These are phyloP conservation scores for Andrena dorsata DNA, from an alignment of 2,888 invertebrate genomes.

Conservation along the genomic window DNA sequence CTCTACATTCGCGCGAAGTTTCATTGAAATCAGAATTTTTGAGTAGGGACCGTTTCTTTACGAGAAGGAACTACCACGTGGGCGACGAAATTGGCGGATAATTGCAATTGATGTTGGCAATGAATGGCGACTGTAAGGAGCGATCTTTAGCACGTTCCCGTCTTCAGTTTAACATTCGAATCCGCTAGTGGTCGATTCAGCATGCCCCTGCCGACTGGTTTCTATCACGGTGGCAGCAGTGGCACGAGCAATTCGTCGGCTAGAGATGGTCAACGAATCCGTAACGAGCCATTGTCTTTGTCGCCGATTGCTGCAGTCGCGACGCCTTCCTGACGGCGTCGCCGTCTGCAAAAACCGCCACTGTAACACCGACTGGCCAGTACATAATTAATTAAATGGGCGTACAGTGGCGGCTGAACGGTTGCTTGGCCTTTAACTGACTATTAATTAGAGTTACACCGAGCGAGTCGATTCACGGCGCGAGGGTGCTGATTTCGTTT, in stretches of 20 bases:
- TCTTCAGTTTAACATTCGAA: slow-evolving; percentile 42
- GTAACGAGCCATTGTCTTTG: slow-evolving; percentile 72
- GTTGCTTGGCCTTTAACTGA: slow-evolving; percentile 69
- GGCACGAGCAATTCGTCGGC: slow-evolving; percentile 62
- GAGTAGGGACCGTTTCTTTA: neutral
- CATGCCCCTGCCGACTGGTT: slow-evolving; percentile 65
- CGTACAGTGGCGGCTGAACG: slow-evolving; percentile 74
- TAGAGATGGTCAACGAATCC: slow-evolving; percentile 63
- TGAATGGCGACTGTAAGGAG: neutral
- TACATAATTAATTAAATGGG: slow-evolving; percentile 79
- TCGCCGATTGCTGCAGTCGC: slow-evolving; percentile 62
- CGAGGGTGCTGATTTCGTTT: slow-evolving; percentile 8
- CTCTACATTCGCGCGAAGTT: too few relatives aligned
- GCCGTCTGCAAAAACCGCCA: slow-evolving; percentile 73
- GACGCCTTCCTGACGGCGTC: slow-evolving; percentile 75
- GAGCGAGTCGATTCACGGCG: slow-evolving; percentile 52
- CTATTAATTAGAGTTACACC: slow-evolving; percentile 80
- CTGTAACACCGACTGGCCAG: slow-evolving; percentile 58
- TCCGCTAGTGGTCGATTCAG: slow-evolving; percentile 41
- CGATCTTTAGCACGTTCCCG: slow-evolving; percentile 44
- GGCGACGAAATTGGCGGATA: slow-evolving; percentile 4
- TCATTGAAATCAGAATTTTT: too few relatives aligned
- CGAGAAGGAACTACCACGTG: neutral
- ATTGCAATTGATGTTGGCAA: slow-evolving; percentile 7
- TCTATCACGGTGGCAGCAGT: slow-evolving; percentile 64